Conservation (phyloP, 2,797 vertebrate species). For the Sebastes alutus region DNA sequence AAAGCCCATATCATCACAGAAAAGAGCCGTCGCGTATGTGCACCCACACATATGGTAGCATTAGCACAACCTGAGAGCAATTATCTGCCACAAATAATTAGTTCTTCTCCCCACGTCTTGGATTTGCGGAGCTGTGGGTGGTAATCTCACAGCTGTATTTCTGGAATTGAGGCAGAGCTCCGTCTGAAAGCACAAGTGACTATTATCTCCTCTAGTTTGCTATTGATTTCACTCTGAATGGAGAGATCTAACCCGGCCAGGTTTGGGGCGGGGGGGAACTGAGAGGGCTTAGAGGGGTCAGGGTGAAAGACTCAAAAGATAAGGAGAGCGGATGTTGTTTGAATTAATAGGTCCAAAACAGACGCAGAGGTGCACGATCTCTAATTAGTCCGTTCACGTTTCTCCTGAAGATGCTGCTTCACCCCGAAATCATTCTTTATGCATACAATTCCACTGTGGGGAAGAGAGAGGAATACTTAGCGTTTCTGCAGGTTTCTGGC, state of each 20-base stretch:
- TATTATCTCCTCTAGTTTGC: slow-evolving; percentile 63
- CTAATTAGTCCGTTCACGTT: slow-evolving; percentile 41
- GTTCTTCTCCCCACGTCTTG: slow-evolving; percentile 62
- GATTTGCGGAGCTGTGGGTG: slow-evolving; percentile 69
- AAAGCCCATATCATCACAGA: slow-evolving; percentile 32
- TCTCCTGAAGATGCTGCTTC: slow-evolving; percentile 21
- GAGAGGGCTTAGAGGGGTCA: slow-evolving; percentile 23
- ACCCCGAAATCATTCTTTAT: slow-evolving; percentile 25
- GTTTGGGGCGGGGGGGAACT: not conserved
- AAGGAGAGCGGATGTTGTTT: slow-evolving; percentile 4
- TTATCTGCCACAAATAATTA: slow-evolving; percentile 76
- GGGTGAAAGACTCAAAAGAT: slow-evolving; percentile 29
- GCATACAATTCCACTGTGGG: slow-evolving; percentile 19
- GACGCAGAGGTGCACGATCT: not conserved
- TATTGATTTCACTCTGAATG: slow-evolving; percentile 63
- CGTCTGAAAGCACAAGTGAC: slow-evolving; percentile 60
- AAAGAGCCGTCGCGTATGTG: slow-evolving; percentile 32
- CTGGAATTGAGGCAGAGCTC: slow-evolving; percentile 56
- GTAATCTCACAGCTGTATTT: slow-evolving; percentile 70
- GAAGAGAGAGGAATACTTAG: slow-evolving; percentile 27
- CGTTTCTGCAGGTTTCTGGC: slow-evolving; percentile 29
- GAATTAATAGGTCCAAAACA: slow-evolving; percentile 32
- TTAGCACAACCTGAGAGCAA: slow-evolving; percentile 69
- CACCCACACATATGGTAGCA: slow-evolving; percentile 59
- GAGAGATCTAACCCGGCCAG: slow-evolving; percentile 47